These are phyloP conservation scores for Onychostruthus taczanowskii DNA, from an alignment of 2,113 vertebrate species.

Conservation along the genomic window DNA sequence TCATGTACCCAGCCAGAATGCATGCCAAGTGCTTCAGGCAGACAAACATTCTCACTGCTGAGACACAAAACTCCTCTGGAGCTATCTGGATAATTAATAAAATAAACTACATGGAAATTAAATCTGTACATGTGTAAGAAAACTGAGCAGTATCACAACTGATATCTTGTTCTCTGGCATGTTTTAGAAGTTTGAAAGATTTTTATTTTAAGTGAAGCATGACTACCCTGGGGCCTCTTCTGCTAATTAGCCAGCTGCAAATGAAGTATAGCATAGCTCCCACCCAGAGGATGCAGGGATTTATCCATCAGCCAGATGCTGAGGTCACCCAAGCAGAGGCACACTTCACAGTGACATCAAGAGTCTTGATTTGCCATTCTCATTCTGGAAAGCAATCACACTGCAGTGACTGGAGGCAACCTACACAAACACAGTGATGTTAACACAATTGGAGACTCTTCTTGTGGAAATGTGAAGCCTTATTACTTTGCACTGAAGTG, in stretches of 20 bases:
- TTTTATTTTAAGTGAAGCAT: background rate
- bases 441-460: background rate
- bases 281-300: background rate
- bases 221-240: background rate
- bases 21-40: background rate
- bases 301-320: background rate
- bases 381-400: background rate
- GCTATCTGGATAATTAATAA: background rate
- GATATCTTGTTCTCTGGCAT: background rate
- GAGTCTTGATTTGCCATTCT: background rate
- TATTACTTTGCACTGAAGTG: background rate
- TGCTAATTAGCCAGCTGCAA: conserved; percentile 9
- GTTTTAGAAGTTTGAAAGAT: background rate
- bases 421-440: background rate
- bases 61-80: background rate
- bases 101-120: background rate
- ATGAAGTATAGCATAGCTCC: background rate
- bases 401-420: background rate
- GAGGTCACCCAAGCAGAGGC: background rate
- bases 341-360: background rate
- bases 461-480: background rate
- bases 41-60: background rate
- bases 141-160: background rate
- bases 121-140: background rate
- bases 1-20: background rate